Conservation (phyloP, 2,797 vertebrate species). For the Alosa sapidissima region DNA sequence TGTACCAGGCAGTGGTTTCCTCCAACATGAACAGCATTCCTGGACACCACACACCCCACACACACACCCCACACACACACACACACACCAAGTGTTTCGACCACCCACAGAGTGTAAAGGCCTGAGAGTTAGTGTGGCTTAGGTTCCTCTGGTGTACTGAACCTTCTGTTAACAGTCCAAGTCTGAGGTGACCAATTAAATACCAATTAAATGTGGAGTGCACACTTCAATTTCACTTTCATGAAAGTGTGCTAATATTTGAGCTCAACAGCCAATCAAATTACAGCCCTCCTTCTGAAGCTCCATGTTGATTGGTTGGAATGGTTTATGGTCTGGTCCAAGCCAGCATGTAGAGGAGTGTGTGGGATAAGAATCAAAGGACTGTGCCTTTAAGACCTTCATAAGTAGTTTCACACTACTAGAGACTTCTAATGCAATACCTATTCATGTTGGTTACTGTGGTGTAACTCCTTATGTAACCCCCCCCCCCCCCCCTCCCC, state of each 20-base stretch:
- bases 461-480: not conserved
- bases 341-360: too few relatives aligned
- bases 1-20: constrained; percentile 38
- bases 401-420: not conserved
- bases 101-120: not conserved
- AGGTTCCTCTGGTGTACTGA: not conserved
- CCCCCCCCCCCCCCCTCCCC: constrained; percentile 39
- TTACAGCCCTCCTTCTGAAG: too few relatives aligned
- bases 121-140: not conserved
- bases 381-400: too few relatives aligned
- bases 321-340: too few relatives aligned
- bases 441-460: not conserved
- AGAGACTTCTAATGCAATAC: not conserved
- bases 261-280: too few relatives aligned
- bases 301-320: too few relatives aligned
- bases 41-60: not conserved
- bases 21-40: not conserved
- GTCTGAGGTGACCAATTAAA: too few relatives aligned
- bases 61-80: constrained; percentile 5
- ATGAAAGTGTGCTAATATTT: too few relatives aligned
- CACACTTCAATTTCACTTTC: too few relatives aligned
- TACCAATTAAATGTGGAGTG: too few relatives aligned
- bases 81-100: too few relatives aligned
- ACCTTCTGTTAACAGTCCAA: not conserved
- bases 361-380: too few relatives aligned